Evolutionary conservation across 1,140 invertebrate species (phyloP), one percentile per base, ranked within the genome.

Genomic region (Drosophila triauraria): DNA sequence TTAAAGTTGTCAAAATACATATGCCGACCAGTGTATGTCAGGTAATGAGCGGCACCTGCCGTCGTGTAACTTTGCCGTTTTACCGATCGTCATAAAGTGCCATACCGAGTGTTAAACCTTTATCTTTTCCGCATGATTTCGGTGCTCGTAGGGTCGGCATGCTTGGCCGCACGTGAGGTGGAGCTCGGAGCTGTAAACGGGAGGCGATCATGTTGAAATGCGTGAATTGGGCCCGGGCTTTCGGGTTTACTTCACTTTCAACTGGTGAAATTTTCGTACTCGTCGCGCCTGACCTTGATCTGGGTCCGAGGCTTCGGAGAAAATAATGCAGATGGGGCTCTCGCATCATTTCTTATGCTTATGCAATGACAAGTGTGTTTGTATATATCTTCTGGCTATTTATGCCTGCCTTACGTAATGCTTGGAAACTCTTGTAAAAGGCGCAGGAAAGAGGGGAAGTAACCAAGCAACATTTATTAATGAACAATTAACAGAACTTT

Each of bases 231-330:
- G 67, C 4, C 27, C 35, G 46, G 60, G 46, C 10, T 40, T 54
- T 54, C 44, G 51, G 65, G 53, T 17, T 72, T 60, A 51, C 67
- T 72, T 72, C 67, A 72, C 69, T 60, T 72, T 72, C 53, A 59
- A 51, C 68, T 71, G 69, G 69, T 72, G 69, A 72, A 72, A 72
- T 72, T 72, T 72, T 72, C 69, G 69, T 72, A 72, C 69, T 72
- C 69, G 25, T 42, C 69, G 69, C 51, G 43, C 23, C 67, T 72
- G 69, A 72, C 69, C 69, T 72, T 72, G 69, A 72, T 72, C 53
- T 59, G 67, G 46, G 53, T 60, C 67, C 68, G 46, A 38, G 44
- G 53, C 54, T 72, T 46, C n/a, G 69, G 69, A 72, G 69, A 72
- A 72, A 72, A 72, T 59, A 72, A 48, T 60, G 67, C 40, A 72